Percentiles rank a stretch among this genome's conserved stretches.
These are phyloP conservation scores for Ostrea denselamellosa DNA, from an alignment of 1,140 invertebrate species.

Conservation along the genomic window DNA sequence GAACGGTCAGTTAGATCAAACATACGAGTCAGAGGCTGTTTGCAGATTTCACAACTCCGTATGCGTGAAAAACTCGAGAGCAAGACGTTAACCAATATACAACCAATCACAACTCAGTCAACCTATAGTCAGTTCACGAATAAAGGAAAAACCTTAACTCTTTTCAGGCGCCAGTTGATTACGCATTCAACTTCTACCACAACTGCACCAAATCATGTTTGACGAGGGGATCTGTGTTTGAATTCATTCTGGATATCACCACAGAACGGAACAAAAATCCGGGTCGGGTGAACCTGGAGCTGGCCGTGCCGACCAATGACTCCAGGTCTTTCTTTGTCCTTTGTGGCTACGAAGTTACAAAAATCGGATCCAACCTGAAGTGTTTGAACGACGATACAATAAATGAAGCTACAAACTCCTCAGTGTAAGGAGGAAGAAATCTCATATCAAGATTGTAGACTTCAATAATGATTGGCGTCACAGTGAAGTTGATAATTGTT, in stretches of 20 bases:
- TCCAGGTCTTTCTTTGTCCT: slow-evolving; percentile 41
- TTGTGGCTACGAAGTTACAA: slow-evolving; percentile 44
- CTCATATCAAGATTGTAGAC: background rate
- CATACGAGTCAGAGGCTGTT: too few species aligned
- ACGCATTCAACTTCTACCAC: slow-evolving; percentile 43
- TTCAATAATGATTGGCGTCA: too few species aligned
- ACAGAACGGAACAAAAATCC: slow-evolving; percentile 50
- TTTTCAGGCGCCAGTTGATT: slow-evolving; percentile 44
- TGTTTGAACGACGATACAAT: background rate
- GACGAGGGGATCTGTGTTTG: slow-evolving; percentile 36
- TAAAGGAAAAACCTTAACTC: background rate
- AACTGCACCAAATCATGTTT: slow-evolving; percentile 42
- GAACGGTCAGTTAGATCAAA: too few species aligned
- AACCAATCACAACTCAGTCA: too few species aligned
- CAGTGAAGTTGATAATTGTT: too few species aligned
- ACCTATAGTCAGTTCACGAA: too few species aligned
- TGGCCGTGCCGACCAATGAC: slow-evolving; percentile 48
- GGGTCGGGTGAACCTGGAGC: slow-evolving; percentile 42
- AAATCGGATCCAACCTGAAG: slow-evolving; percentile 42
- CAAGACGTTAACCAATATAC: too few species aligned
- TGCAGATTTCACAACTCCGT: too few species aligned
- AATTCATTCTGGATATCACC: slow-evolving; percentile 45
- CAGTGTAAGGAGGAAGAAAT: background rate
- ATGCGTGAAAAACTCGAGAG: too few species aligned
- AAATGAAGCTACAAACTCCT: background rate